These are phyloP conservation scores for Lycaon pictus DNA, from an alignment of 2,113 vertebrate species.

Conservation along the genomic window DNA sequence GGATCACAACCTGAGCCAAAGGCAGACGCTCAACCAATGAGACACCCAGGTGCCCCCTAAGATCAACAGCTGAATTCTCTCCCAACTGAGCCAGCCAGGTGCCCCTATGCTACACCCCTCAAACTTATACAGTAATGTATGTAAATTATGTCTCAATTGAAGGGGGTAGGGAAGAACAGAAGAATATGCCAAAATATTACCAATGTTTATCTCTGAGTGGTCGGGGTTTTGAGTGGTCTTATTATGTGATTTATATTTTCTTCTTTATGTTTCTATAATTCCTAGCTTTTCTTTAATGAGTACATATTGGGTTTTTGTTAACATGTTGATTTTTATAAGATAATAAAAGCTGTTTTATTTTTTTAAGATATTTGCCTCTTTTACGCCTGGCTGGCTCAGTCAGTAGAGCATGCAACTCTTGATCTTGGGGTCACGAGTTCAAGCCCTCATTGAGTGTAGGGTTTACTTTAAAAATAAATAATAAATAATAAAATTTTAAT, in stretches of 20 bases:
- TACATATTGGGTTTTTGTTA: neutral
- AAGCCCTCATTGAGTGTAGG: neutral
- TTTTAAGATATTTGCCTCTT: neutral
- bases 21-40: no score
- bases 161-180: no score
- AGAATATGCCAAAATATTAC: neutral
- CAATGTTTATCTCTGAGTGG: neutral
- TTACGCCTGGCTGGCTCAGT: neutral
- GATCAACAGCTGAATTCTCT: neutral
- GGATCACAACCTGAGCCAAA: no score
- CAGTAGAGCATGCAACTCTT: neutral
- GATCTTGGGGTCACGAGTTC: neutral
- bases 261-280: neutral
- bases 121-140: neutral
- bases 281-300: neutral
- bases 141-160: neutral
- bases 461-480: neutral
- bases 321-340: conserved; percentile 17
- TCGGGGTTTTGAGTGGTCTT: neutral
- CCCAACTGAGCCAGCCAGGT: neutral
- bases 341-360: conserved; percentile 9
- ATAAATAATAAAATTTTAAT: neutral
- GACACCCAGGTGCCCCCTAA: no score
- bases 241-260: neutral
- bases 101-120: neutral